Evolutionary conservation across 30 jellyfish, hydroid and myxozoan genomes (phyloP), one percentile per base, ranked within the genome.

Genomic region (Cassiopea xamachana): DNA sequence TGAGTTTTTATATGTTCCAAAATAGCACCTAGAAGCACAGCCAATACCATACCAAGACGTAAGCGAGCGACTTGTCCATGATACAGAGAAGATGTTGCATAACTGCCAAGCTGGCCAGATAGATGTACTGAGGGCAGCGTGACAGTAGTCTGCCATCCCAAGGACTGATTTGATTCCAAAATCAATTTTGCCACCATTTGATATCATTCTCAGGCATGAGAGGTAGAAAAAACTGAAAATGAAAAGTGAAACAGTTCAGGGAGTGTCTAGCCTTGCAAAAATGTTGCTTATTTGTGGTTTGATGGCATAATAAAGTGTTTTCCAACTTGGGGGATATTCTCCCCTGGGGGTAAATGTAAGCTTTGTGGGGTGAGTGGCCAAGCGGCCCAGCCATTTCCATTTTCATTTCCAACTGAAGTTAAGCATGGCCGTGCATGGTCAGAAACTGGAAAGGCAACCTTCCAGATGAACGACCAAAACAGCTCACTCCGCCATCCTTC

Each of bases 91-190:
- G 72, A 88, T 68, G 48, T 88, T 88, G 83, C 95, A 88, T 61
- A 81, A 27, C 61, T 80, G 82, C 91, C 91, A 81, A 1, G 91
- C 91, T 13, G 95, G 95, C 90, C 91, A 88, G 1, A 58, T 79
- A 16, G 91, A 68, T 8, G 91, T 79, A 17, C 82, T 55, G 58
- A 88, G 69, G 15, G 90, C 91, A 15, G 85, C 76, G 15, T 88
- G 90, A 55, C 92, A 89, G 84, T 80, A 80, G 39, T 89, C 92
- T 55, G 96, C 96, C 76, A 82, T 46, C 7, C 92, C 92, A 43
- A 89, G 74, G 7, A 89, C 43, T 72, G 96, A 46, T 61, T 82
- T 81, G 77, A 74, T 64, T 1, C 92, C 92, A 68, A 46, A 75
- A 17, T 81, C 96, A 16, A 89, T 78, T 46, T 50, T 62, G 15